Percentiles rank a stretch among this genome's conserved stretches.
These are phyloP conservation scores for Agrotis puta DNA, from an alignment of 2,888 invertebrate species.

Conservation along the genomic window DNA sequence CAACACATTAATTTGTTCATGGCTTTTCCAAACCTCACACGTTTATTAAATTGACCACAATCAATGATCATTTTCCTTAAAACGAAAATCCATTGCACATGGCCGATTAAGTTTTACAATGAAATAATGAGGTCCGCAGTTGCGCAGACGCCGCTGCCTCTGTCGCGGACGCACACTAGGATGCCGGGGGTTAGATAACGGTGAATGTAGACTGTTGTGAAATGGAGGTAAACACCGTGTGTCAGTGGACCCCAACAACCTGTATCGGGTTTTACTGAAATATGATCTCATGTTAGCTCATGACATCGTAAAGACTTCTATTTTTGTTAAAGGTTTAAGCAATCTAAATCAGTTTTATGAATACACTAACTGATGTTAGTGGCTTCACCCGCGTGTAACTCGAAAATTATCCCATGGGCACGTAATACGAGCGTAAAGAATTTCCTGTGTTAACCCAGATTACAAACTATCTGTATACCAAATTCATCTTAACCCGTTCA, in stretches of 20 bases:
- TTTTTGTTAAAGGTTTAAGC: neutral
- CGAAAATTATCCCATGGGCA: no score
- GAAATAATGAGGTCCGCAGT: slow-evolving; percentile 49
- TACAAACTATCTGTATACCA: no score
- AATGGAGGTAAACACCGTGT: slow-evolving; percentile 25
- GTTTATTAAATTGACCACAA: slow-evolving; percentile 21
- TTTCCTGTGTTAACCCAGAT: no score
- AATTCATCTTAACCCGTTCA: no score
- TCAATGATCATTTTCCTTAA: slow-evolving; percentile 42
- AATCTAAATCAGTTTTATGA: neutral
- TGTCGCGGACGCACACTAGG: slow-evolving; percentile 71
- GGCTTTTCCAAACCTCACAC: neutral
- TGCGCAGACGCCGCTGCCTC: slow-evolving; percentile 57
- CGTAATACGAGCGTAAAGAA: no score
- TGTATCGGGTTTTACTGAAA: slow-evolving; percentile 4
- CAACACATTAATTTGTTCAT: neutral
- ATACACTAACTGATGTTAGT: no score
- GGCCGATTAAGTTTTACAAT: slow-evolving; percentile 46
- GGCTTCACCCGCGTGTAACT: no score
- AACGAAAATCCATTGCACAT: slow-evolving; percentile 37
- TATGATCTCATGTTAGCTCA: neutral
- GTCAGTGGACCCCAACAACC: slow-evolving; percentile 5
- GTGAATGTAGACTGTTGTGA: slow-evolving; percentile 59
- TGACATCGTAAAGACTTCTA: neutral
- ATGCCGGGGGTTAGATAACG: slow-evolving; percentile 71